Evolutionary conservation across 2,797 vertebrate genomes (phyloP), one percentile per base, ranked within the genome.

Genomic region (Mastacembelus armatus): DNA sequence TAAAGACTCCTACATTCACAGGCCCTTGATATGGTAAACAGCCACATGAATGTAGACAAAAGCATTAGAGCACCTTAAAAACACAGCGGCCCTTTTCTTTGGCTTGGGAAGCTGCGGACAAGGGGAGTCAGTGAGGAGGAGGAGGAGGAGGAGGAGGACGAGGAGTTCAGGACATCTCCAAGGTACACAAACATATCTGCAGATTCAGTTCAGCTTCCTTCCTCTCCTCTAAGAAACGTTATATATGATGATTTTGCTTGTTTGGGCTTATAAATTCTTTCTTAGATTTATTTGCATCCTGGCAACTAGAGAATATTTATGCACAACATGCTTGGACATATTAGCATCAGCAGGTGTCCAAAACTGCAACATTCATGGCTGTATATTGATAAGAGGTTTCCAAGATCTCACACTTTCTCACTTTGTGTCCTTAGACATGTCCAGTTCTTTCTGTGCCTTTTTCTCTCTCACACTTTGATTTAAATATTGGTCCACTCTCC

Each of bases 121-220:
- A 58, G 47, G 21, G 43, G 52, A 62, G 57, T 61, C 35, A 29
- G 26, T n/a, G n/a, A 19, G 32, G 4, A 22, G 60, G 36, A 19
- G 60, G 35, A 47, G 40, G 39, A 18, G 48, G 50, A n/a, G 24
- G 43, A 42, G 40, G 62, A 74, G 48, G 68, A 35, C 33, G 50
- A 40, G 44, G 33, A 43, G 94, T 94, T 12, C 96, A 98, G 83
- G 95, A 98, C 87, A 94, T 98, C 72, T 93, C 95, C 55, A 95
- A 94, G 93, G 96, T 96, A 44, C 43, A 47, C 32, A 36, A 60
- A 49, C 21, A 61, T 29, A 15, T 62, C 68, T 55, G 58, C 35
- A 27, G 14, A 15, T 10, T 29, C 10, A 43, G 7, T 26, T 47
- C 5, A 15, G 14, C 16, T 7, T 18, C n/a, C n/a, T n/a, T n/a